phyloP scores from a whole-genome alignment of 2,113 vertebrate species.

The Paracanthobrama guichenoti region DNA sequence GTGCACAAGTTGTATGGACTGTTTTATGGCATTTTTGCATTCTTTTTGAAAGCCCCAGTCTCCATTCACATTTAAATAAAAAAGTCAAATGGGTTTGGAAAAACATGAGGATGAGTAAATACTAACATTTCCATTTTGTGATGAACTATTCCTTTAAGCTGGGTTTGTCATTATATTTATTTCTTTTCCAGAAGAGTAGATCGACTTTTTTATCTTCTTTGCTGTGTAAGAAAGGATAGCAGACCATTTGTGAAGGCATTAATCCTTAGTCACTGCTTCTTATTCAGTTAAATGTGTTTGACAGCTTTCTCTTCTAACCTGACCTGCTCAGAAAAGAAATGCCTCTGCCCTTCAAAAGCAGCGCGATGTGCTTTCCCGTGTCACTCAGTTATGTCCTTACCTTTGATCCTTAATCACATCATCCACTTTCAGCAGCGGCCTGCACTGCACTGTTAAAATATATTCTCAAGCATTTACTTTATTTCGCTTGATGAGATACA shows the following conservation, averaged over 20 bases:
- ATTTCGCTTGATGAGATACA: slow-evolving; percentile 40
- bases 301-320: slow-evolving; percentile 30
- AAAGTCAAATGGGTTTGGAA: neutral
- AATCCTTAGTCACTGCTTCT: slow-evolving; percentile 8
- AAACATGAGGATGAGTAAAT: too few species aligned
- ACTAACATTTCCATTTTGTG: neutral
- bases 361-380: slow-evolving; percentile 29
- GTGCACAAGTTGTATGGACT: neutral
- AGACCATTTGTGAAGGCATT: neutral
- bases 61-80: neutral
- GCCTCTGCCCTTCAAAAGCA: slow-evolving; percentile 38
- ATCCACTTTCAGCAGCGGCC: neutral
- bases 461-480: slow-evolving; percentile 41
- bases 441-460: slow-evolving; percentile 20
- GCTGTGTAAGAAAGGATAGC: neutral
- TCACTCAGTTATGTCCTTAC: slow-evolving; percentile 36
- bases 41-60: neutral
- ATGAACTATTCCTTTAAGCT: neutral
- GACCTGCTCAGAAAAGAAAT: slow-evolving; percentile 10
- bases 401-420: slow-evolving; percentile 49
- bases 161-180: neutral
- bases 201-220: neutral
- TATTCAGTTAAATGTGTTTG: slow-evolving; percentile 4
- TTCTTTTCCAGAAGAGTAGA: neutral
- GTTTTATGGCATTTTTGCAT: neutral